A percentile compares a stretch with the other conserved stretches of the same genome.
These are phyloP conservation scores for Triplophysa yarkandensis DNA, from an alignment of 2,797 vertebrate genomes.

Conservation along the genomic window DNA sequence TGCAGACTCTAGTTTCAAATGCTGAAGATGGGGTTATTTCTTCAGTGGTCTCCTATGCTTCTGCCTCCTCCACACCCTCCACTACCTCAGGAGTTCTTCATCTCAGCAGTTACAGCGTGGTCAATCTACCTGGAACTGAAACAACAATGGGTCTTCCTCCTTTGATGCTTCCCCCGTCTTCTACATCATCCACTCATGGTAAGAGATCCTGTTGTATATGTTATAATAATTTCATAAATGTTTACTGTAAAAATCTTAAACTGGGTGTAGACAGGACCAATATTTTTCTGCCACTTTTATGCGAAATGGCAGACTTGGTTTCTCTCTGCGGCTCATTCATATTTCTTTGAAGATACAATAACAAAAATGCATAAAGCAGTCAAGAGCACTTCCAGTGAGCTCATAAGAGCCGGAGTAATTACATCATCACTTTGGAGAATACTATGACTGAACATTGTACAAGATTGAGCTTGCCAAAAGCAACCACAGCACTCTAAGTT, in stretches of 20 bases:
- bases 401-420: slow-evolving; percentile 49
- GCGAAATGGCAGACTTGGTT: not conserved
- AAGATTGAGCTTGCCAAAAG: slow-evolving; percentile 39
- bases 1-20: slow-evolving; percentile 68
- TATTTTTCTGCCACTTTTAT: not conserved
- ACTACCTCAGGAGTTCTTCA: slow-evolving; percentile 83
- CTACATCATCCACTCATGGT: slow-evolving; percentile 56
- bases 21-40: slow-evolving; percentile 82
- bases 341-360: slow-evolving; percentile 22
- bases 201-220: slow-evolving; percentile 35
- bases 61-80: slow-evolving; percentile 76
- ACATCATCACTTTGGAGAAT: slow-evolving; percentile 50
- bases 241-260: not conserved
- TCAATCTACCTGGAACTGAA: slow-evolving; percentile 84
- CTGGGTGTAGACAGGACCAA: not conserved
- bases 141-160: slow-evolving; percentile 55
- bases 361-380: slow-evolving; percentile 32
- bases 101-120: slow-evolving; percentile 93
- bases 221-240: too few species aligned
- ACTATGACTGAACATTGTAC: slow-evolving; percentile 41
- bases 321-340: not conserved
- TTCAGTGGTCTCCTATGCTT: slow-evolving; percentile 89
- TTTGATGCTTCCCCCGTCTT: slow-evolving; percentile 57
- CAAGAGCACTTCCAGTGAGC: slow-evolving; percentile 35
- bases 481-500: slow-evolving; percentile 20